Percentiles rank a stretch among this genome's conserved stretches.
Evolutionary conservation across 2,797 vertebrate genomes (phyloP).

Genomic region (Myotis myotis): DNA sequence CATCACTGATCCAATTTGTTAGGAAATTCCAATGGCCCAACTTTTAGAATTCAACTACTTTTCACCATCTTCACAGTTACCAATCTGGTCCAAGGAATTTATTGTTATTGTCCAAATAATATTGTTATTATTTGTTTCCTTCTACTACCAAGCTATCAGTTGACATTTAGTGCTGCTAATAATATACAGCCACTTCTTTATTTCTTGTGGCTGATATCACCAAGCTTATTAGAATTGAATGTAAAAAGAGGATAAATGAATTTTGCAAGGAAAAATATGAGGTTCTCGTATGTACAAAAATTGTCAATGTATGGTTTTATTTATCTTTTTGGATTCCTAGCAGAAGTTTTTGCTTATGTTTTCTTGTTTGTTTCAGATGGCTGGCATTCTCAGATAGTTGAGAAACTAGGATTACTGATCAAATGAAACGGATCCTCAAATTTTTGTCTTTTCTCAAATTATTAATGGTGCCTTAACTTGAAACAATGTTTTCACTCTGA

Average conservation of each 20-base stretch:
- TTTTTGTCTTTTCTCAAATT: conserved; percentile 34
- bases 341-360: background rate
- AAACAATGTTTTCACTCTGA: background rate
- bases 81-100: background rate
- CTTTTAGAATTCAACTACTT: background rate
- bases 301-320: background rate
- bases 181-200: background rate
- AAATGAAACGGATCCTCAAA: conserved; percentile 11
- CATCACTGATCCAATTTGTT: background rate
- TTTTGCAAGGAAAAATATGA: background rate
- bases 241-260: background rate
- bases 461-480: background rate
- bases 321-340: conserved; percentile 19
- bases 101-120: background rate
- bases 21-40: background rate
- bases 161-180: background rate
- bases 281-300: background rate
- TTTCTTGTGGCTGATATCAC: background rate
- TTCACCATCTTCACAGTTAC: background rate
- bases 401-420: background rate
- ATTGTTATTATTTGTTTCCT: background rate
- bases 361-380: background rate
- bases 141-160: background rate
- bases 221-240: background rate
- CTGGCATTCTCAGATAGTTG: background rate